A percentile compares a stretch with the other conserved stretches of the same genome.
Evolutionary conservation across 2,888 invertebrate species (phyloP).

Genomic region (Pteria penguin): DNA sequence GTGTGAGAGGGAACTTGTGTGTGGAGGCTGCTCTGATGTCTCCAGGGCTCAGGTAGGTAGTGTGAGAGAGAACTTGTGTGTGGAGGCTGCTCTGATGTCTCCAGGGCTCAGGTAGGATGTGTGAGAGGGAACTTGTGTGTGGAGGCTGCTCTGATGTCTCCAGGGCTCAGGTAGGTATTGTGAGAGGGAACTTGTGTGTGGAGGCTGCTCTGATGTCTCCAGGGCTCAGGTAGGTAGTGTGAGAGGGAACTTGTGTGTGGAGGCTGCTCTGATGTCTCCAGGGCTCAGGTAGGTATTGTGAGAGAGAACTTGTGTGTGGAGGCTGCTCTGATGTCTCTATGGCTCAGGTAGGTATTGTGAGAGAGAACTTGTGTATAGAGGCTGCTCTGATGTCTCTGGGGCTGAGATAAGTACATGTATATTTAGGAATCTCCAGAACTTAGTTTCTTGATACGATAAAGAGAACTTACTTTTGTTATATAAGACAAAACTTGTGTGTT

Average conservation of each 20-base stretch:
- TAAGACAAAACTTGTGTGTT: too few relatives aligned
- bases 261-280: conserved; percentile 96
- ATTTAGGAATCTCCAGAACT: too few relatives aligned
- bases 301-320: conserved; percentile 96
- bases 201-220: conserved; percentile 97
- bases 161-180: conserved; percentile 87
- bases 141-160: conserved; percentile 98
- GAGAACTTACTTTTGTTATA: too few relatives aligned
- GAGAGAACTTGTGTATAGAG: too few relatives aligned
- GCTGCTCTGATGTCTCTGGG: too few relatives aligned
- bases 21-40: conserved; percentile 98
- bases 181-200: conserved; percentile 97
- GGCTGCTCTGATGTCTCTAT: conserved; percentile 98
- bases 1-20: conserved; percentile 96
- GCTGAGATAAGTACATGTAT: too few relatives aligned
- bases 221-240: conserved; percentile 88
- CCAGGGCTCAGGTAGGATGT: conserved; percentile 88
- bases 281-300: conserved; percentile 88
- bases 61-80: conserved; percentile 97
- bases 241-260: conserved; percentile 97
- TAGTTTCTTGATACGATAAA: too few relatives aligned
- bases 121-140: conserved; percentile 96
- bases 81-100: conserved; percentile 98
- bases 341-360: conserved; percentile 86
- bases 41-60: conserved; percentile 89